Percentiles rank a stretch among this genome's conserved stretches.
Conservation (phyloP, 1,140 invertebrate species). For the Drosophila miranda region DNA sequence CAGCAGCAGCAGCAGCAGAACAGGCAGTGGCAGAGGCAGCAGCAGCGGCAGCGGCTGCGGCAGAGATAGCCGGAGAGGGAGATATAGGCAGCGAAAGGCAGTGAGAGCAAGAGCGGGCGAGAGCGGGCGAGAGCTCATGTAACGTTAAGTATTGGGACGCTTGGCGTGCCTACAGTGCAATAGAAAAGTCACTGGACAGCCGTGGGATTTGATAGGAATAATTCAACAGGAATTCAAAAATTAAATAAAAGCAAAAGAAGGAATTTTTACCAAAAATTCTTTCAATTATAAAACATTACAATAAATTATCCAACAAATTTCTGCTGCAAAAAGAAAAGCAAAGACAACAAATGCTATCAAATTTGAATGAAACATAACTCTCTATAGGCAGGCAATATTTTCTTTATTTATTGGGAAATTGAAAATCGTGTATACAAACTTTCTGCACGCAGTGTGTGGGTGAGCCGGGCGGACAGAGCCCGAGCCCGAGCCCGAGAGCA, state of each 20-base stretch:
- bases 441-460: slow-evolving; percentile 23
- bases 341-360: too few species aligned
- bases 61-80: slow-evolving; percentile 6
- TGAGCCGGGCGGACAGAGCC: not conserved
- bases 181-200: slow-evolving; percentile 13
- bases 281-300: too few species aligned
- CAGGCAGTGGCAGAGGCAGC: not conserved
- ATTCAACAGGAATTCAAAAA: not conserved
- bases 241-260: not conserved
- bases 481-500: not conserved
- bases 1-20: slow-evolving; percentile 29
- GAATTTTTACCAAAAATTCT: too few species aligned
- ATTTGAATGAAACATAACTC: too few species aligned
- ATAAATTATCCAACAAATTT: too few species aligned
- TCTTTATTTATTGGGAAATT: not conserved
- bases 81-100: too few species aligned
- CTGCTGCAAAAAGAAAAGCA: too few species aligned
- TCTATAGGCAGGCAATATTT: not conserved
- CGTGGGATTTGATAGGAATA: not conserved
- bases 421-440: not conserved
- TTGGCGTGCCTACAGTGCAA: slow-evolving; percentile 48
- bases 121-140: slow-evolving; percentile 32
- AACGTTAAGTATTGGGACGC: slow-evolving; percentile 67
- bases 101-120: slow-evolving; percentile 4
- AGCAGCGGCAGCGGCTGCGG: slow-evolving; percentile 5